Evolutionary conservation across 2,113 vertebrate species (phyloP).

Genomic region (Notothenia coriiceps): DNA sequence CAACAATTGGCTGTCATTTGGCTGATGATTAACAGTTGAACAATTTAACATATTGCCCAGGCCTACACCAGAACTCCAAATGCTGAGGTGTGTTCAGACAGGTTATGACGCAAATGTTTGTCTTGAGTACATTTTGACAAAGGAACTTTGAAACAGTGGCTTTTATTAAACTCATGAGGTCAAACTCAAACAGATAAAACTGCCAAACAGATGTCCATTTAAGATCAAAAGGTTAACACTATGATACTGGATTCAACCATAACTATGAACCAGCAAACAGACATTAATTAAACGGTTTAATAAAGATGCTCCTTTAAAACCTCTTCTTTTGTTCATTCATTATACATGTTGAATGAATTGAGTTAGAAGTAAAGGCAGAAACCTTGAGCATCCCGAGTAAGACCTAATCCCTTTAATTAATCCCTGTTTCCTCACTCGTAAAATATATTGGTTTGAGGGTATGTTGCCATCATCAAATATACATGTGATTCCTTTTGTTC

Average conservation of each 20-base stretch:
- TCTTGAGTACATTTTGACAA: no score
- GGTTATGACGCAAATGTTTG: no score
- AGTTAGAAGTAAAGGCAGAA: conserved; percentile 7
- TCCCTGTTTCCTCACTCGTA: conserved; percentile 21
- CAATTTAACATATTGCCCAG: no score
- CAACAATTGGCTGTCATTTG: no score
- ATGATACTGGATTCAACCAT: not conserved
- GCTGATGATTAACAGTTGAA: no score
- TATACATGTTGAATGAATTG: not conserved
- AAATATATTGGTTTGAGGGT: conserved; percentile 40
- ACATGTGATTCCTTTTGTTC: conserved; percentile 33
- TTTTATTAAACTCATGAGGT: conserved; percentile 4
- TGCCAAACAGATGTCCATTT: conserved; percentile 13
- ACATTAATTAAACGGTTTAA: not conserved
- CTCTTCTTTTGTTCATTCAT: conserved; percentile 4
- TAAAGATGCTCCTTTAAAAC: conserved; percentile 3
- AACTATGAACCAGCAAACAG: conserved; percentile 13
- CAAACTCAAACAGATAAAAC: not conserved
- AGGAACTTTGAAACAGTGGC: not conserved
- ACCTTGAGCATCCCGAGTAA: conserved; percentile 18
- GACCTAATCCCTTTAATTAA: conserved; percentile 33
- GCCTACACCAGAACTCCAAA: no score
- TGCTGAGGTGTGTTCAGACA: no score
- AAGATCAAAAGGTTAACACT: conserved; percentile 4
- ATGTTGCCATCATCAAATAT: conserved; percentile 44